These are phyloP conservation scores for Alethe diademata DNA, from an alignment of 2,113 vertebrate species.

Conservation along the genomic window DNA sequence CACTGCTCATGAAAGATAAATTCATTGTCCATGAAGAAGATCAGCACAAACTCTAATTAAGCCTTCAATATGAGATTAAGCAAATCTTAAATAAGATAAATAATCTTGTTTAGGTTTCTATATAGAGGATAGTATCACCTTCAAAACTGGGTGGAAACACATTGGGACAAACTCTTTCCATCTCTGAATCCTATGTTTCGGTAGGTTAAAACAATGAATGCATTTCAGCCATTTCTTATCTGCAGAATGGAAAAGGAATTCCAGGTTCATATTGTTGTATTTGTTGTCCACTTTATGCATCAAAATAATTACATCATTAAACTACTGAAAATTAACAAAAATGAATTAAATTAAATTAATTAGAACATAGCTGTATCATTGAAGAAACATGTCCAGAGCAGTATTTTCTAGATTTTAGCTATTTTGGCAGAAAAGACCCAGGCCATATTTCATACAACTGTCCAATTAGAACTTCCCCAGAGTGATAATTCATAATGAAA, in stretches of 20 bases:
- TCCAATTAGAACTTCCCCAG: not conserved
- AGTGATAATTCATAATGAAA: conserved; percentile 4
- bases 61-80: not conserved
- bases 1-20: not conserved
- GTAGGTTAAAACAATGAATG: not conserved
- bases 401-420: not conserved
- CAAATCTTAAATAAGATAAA: not conserved
- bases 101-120: not conserved
- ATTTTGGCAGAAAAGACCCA: not conserved
- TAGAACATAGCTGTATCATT: not conserved
- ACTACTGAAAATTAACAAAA: not conserved
- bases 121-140: not conserved
- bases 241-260: not conserved
- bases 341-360: no score
- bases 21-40: not conserved
- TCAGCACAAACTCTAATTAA: not conserved
- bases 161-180: not conserved
- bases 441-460: not conserved
- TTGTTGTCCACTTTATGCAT: not conserved
- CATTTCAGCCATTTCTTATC: not conserved
- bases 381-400: not conserved
- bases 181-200: not conserved
- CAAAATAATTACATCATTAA: not conserved
- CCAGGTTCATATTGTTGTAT: not conserved
- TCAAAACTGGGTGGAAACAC: not conserved